Evolutionary conservation across 2,113 vertebrate species (phyloP).

Genomic region (Xiphorhynchus elegans): DNA sequence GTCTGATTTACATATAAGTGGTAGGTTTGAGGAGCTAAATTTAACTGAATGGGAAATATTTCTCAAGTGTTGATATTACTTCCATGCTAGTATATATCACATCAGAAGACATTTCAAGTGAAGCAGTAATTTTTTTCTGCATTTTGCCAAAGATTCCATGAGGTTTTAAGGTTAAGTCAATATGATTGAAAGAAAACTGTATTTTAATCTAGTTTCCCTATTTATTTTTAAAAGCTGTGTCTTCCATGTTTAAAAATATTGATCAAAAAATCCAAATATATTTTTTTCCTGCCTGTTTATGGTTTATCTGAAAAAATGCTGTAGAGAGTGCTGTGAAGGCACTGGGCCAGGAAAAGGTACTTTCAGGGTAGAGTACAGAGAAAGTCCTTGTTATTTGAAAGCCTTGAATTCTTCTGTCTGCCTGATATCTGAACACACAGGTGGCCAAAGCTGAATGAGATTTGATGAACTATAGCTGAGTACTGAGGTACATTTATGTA

Average conservation of each 20-base stretch:
- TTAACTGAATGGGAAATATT: neutral
- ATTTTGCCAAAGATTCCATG: neutral
- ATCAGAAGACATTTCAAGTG: neutral
- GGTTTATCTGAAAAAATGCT: neutral
- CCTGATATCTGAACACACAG: neutral
- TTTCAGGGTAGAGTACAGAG: neutral
- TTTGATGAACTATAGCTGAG: neutral
- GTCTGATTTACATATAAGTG: neutral
- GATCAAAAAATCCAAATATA: neutral
- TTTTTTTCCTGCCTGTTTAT: neutral
- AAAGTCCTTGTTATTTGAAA: neutral
- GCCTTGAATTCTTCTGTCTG: neutral
- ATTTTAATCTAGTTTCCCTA: neutral
- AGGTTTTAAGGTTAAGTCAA: neutral
- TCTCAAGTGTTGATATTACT: neutral
- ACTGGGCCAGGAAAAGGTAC: neutral
- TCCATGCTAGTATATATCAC: neutral
- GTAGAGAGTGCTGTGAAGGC: neutral
- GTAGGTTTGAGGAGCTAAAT: neutral
- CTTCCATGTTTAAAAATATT: neutral
- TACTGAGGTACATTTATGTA: neutral
- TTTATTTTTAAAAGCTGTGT: neutral
- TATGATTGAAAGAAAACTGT: neutral
- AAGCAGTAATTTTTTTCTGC: neutral
- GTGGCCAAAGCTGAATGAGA: neutral